These are phyloP conservation scores for Prunella fulvescens DNA, from an alignment of 2,113 vertebrate genomes.

Conservation along the genomic window DNA sequence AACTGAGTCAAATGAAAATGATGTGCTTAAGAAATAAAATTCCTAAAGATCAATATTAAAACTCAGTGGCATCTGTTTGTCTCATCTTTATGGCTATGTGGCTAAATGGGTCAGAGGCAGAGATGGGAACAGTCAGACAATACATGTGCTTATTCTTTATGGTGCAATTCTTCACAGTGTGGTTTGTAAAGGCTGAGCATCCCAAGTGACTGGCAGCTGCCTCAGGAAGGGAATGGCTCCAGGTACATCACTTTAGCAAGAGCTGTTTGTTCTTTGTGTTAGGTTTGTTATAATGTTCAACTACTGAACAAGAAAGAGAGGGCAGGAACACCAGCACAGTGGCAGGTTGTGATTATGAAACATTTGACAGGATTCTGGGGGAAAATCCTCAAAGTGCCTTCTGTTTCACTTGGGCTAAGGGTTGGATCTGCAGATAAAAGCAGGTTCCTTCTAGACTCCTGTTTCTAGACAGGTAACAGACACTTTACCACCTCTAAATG, in stretches of 20 bases:
- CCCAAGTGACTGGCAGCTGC: background rate
- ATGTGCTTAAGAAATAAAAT: background rate
- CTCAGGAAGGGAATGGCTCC: background rate
- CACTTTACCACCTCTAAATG: background rate
- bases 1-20: background rate
- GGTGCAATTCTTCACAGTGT: background rate
- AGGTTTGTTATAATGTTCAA: background rate
- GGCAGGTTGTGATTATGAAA: background rate
- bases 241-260: background rate
- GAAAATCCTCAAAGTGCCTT: background rate
- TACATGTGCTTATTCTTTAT: background rate
- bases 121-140: background rate
- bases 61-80: background rate
- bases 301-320: background rate
- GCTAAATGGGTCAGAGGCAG: constrained; percentile 6
- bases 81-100: background rate
- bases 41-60: background rate
- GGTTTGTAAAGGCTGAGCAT: background rate
- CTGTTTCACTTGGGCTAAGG: background rate
- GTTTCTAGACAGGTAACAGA: background rate
- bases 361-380: background rate
- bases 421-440: background rate
- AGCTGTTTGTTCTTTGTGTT: background rate
- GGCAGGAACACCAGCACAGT: background rate
- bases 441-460: background rate